Evolutionary conservation across 2,888 invertebrate genomes (phyloP).

Genomic region (Acanthopleura granulata): DNA sequence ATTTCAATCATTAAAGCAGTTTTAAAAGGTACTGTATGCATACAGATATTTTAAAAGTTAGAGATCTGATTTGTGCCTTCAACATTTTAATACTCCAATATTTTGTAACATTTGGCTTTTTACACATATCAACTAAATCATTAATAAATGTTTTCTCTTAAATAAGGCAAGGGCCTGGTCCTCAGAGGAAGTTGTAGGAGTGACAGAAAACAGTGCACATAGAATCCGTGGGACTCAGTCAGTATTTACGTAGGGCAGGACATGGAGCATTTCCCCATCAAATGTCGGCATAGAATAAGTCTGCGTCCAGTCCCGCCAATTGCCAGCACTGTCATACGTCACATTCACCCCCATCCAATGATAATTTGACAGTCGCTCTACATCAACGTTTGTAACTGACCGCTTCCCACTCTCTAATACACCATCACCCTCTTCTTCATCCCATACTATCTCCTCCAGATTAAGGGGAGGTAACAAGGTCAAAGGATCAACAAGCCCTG

Average conservation of each 20-base stretch:
- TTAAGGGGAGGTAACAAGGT: conserved; percentile 77
- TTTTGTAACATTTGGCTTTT: conserved; percentile 16
- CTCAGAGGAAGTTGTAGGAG: no score
- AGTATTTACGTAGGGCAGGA: conserved; percentile 97
- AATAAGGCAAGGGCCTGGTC: no score
- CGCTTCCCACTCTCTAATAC: conserved; percentile 22
- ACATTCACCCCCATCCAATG: conserved; percentile 72
- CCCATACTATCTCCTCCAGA: conserved; percentile 72
- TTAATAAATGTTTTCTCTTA: neutral
- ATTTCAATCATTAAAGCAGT: no score
- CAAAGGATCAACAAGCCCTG: neutral
- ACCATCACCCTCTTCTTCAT: conserved; percentile 74
- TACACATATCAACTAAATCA: neutral
- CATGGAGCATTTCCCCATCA: conserved; percentile 85
- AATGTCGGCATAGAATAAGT: conserved; percentile 81
- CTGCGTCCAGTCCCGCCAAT: conserved; percentile 93
- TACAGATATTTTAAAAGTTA: no score
- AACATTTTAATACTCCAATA: conserved; percentile 13
- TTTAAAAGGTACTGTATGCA: no score
- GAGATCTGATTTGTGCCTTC: no score
- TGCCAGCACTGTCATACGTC: conserved; percentile 70
- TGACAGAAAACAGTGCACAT: no score
- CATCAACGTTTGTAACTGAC: conserved; percentile 48
- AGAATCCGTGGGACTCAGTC: conserved; percentile 72
- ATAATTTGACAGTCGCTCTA: conserved; percentile 64